Evolutionary conservation across 2,113 vertebrate species (phyloP).

Genomic region (Butorides virescens): DNA sequence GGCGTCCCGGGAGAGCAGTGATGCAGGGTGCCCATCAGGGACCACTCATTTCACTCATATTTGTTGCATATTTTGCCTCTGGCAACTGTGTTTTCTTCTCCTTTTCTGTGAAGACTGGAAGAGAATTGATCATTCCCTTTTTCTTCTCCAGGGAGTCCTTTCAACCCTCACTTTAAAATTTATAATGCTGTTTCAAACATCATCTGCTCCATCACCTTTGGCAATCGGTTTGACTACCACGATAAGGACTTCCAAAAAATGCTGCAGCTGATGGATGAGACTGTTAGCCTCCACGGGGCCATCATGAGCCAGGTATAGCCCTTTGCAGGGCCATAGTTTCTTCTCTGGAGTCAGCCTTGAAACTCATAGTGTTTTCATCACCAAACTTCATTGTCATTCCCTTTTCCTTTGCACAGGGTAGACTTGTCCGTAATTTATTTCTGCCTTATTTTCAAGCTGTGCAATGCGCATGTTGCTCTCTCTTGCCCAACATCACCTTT

Average conservation of each 20-base stretch:
- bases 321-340: background rate
- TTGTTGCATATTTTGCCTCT: background rate
- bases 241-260: slow-evolving; percentile 75
- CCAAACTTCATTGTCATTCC: background rate
- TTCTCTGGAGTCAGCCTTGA: background rate
- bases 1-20: background rate
- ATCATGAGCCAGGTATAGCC: slow-evolving; percentile 45
- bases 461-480: background rate
- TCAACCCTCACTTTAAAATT: slow-evolving; percentile 72
- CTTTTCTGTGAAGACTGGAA: background rate
- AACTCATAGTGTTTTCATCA: accelerated
- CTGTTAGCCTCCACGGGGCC: background rate
- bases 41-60: accelerated
- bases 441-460: background rate
- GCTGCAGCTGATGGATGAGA: slow-evolving; percentile 72
- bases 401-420: background rate
- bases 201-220: slow-evolving; percentile 81
- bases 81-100: background rate
- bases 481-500: background rate
- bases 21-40: background rate
- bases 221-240: slow-evolving; percentile 85
- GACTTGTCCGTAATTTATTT: background rate
- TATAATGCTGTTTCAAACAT: slow-evolving; percentile 80
- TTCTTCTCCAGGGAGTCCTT: slow-evolving; percentile 70
- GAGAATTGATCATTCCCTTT: background rate